Conservation (phyloP, 2,888 invertebrate species). For the Oscheius sp. region DNA sequence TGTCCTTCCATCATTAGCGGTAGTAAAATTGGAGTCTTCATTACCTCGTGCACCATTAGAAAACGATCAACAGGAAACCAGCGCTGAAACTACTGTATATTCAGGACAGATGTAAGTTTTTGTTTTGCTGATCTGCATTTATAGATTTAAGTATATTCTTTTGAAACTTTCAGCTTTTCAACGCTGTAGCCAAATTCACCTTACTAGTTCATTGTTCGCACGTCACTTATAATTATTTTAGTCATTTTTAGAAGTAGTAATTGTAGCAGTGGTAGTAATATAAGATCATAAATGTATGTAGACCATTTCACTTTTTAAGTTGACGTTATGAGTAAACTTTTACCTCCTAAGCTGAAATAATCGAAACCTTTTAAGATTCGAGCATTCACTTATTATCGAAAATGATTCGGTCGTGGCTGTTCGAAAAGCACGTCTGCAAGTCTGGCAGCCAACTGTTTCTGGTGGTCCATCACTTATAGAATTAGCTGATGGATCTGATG, state of each 20-base stretch:
- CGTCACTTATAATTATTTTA: not conserved
- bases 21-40: conserved; percentile 53
- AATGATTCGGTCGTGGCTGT: conserved; percentile 63
- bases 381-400: conserved; percentile 62
- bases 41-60: conserved; percentile 67
- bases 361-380: conserved; percentile 55
- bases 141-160: not conserved
- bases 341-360: not conserved
- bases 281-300: too few species aligned
- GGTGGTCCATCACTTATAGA: conserved; percentile 67
- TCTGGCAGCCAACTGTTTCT: conserved; percentile 55
- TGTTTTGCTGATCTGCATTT: not conserved
- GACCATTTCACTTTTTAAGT: too few species aligned
- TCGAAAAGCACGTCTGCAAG: conserved; percentile 52
- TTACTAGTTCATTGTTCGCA: not conserved
- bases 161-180: not conserved
- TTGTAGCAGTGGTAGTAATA: too few species aligned
- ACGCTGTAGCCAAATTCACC: not conserved
- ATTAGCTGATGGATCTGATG: conserved; percentile 44
- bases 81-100: conserved; percentile 68
- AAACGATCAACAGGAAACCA: conserved; percentile 61
- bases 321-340: not conserved
- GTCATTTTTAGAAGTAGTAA: too few species aligned
- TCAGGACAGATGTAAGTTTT: conserved; percentile 67
- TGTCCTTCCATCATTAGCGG: conserved; percentile 51